Conservation (phyloP, 2,888 invertebrate genomes). For the Ceramica pisi region DNA sequence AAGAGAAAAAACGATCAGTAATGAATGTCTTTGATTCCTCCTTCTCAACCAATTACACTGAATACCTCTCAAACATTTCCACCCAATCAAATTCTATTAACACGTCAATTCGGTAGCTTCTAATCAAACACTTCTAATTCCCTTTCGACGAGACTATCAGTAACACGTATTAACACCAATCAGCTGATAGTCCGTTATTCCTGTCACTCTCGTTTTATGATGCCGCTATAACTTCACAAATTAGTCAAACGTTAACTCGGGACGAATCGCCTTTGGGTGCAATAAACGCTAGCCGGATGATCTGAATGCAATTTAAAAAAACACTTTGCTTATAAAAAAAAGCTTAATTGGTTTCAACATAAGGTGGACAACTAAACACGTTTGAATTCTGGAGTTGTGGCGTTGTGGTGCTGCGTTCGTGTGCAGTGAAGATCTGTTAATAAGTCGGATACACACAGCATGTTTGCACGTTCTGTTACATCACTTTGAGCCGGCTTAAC, state of each 20-base stretch:
- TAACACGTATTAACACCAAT: constrained; percentile 65
- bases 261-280: constrained; percentile 87
- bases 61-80: not conserved
- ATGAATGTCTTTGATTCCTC: not conserved
- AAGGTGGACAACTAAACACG: constrained; percentile 61
- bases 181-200: constrained; percentile 81
- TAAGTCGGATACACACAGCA: constrained; percentile 84
- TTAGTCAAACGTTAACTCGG: constrained; percentile 89
- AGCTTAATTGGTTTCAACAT: constrained; percentile 44
- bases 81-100: constrained; percentile 42
- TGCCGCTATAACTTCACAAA: constrained; percentile 88
- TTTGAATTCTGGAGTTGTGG: constrained; percentile 32
- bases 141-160: constrained; percentile 52
- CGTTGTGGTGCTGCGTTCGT: constrained; percentile 21
- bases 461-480: constrained; percentile 88
- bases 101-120: constrained; percentile 11
- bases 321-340: constrained; percentile 43
- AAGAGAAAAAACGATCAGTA: not conserved
- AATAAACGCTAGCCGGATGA: constrained; percentile 87
- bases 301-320: constrained; percentile 81
- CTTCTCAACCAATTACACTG: not conserved
- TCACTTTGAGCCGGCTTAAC: constrained; percentile 88
- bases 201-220: constrained; percentile 81
- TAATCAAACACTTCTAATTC: constrained; percentile 47
- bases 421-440: constrained; percentile 87